phyloP scores from a whole-genome alignment of 1,140 invertebrate species.

The Ooceraea biroi region DNA sequence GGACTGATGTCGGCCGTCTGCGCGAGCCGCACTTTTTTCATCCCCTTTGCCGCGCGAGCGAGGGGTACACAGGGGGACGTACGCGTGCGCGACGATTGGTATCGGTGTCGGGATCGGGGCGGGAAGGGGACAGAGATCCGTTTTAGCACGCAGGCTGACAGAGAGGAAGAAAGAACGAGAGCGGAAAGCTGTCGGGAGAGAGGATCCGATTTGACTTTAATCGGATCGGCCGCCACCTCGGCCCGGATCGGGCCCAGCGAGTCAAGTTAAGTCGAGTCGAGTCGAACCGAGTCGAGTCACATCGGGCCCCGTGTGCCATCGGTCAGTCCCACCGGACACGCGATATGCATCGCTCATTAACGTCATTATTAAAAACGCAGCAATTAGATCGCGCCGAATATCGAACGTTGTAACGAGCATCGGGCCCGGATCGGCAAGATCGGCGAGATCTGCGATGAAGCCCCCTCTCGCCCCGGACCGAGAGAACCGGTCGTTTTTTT shows the following conservation, averaged over 20 bases:
- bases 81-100: constrained; percentile 68
- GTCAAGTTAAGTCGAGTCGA: constrained; percentile 17
- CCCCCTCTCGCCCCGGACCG: too few species aligned
- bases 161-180: background rate
- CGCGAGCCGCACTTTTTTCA: constrained; percentile 49
- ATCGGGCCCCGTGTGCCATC: background rate
- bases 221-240: constrained; percentile 66
- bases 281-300: constrained; percentile 13
- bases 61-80: constrained; percentile 46
- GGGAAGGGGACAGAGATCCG: constrained; percentile 39
- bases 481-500: constrained; percentile 42
- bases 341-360: constrained; percentile 78
- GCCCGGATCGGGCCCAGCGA: background rate
- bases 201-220: constrained; percentile 77
- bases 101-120: constrained; percentile 57
- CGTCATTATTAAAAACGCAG: constrained; percentile 78
- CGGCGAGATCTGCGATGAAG: background rate
- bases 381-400: constrained; percentile 74
- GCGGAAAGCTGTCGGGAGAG: constrained; percentile 15
- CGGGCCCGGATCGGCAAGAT: constrained; percentile 31
- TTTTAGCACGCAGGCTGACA: constrained; percentile 44
- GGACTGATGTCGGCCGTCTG: background rate
- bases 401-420: constrained; percentile 63
- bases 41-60: constrained; percentile 8
- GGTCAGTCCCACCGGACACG: constrained; percentile 66